Evolutionary conservation across 1,140 invertebrate genomes (phyloP).

Genomic region (Drosophila truncata): DNA sequence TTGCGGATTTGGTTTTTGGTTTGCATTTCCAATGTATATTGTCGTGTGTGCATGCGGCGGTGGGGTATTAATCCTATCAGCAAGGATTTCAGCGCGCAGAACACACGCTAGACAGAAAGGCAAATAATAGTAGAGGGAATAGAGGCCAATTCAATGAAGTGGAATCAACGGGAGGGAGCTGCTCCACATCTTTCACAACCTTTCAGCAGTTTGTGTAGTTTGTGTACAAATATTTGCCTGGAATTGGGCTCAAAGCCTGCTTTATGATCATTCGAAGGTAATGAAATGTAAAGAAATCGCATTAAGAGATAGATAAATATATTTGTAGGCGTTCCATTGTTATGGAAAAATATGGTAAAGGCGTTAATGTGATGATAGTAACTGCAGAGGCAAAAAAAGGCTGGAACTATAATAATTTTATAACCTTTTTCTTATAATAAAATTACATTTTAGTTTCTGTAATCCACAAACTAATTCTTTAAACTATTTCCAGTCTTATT

Average conservation of each 20-base stretch:
- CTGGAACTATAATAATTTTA: no score
- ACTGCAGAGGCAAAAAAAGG: no score
- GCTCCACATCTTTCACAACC: neutral
- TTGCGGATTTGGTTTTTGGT: slow-evolving; percentile 18
- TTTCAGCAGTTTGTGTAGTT: neutral
- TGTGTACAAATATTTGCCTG: slow-evolving; percentile 5
- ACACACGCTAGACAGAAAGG: neutral
- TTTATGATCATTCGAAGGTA: slow-evolving; percentile 17
- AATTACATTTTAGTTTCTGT: no score
- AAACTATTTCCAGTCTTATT: neutral
- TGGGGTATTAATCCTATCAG: slow-evolving; percentile 21
- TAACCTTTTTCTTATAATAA: no score
- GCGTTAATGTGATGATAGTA: no score
- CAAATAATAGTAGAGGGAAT: neutral
- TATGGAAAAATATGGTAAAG: slow-evolving; percentile 2
- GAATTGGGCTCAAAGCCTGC: neutral
- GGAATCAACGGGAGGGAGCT: neutral
- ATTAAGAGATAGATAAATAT: slow-evolving; percentile 10
- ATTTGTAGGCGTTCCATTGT: slow-evolving; percentile 1
- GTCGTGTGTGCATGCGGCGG: slow-evolving; percentile 6
- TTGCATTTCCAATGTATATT: slow-evolving; percentile 16
- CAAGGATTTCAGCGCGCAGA: slow-evolving; percentile 14
- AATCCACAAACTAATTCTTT: no score
- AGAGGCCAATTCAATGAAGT: slow-evolving; percentile 10
- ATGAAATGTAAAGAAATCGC: slow-evolving; percentile 20